Percentiles rank a stretch among this genome's conserved stretches.
Evolutionary conservation across 2,888 invertebrate species (phyloP).

Genomic region (Ennomos erosarius): DNA sequence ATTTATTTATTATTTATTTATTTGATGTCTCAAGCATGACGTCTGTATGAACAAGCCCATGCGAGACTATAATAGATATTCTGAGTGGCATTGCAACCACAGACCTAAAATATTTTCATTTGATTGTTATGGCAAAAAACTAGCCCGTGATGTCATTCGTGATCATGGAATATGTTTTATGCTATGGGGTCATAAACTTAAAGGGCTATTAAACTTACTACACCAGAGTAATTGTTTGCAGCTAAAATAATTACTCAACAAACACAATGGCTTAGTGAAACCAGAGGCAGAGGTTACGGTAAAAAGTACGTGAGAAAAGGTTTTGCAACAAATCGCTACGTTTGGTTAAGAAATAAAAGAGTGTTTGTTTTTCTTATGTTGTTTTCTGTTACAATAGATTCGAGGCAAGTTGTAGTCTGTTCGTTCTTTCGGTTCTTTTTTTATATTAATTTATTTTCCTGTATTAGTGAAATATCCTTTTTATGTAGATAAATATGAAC

Average conservation of each 20-base stretch:
- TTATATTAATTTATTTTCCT: not conserved
- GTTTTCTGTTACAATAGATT: constrained; percentile 16
- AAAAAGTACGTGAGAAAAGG: constrained; percentile 5
- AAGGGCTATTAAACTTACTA: constrained; percentile 49
- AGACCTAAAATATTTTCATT: no score
- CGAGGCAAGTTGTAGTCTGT: not conserved
- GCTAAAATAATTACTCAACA: constrained; percentile 49
- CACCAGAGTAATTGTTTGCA: constrained; percentile 53
- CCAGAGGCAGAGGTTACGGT: constrained; percentile 18
- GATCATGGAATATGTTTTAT: no score
- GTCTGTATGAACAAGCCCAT: no score
- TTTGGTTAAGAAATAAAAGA: constrained; percentile 20
- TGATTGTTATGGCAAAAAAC: no score
- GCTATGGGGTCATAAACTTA: no score
- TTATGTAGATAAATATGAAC: no score
- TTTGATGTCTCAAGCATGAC: no score
- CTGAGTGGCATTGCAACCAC: no score
- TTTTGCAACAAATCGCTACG: constrained; percentile 1
- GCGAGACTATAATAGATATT: no score
- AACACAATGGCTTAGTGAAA: constrained; percentile 36
- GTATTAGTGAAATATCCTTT: no score
- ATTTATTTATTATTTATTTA: no score
- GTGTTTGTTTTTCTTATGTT: constrained; percentile 20
- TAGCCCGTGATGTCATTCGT: no score
- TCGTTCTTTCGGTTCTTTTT: not conserved